phyloP scores from a whole-genome alignment of 2,797 vertebrate species.

The Chelonia mydas region DNA sequence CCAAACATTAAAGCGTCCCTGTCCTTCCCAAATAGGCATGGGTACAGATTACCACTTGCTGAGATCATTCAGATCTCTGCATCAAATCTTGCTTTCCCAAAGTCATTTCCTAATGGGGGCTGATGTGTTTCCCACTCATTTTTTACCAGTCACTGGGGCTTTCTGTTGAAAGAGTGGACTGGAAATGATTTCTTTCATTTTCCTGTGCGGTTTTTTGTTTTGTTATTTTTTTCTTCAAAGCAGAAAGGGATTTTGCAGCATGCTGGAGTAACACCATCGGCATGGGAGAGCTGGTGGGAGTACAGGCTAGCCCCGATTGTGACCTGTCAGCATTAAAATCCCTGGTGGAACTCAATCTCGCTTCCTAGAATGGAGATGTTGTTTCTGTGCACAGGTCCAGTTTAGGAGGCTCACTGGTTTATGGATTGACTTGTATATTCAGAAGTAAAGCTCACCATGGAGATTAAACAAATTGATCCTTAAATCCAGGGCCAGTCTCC shows the following conservation, averaged over 20 bases:
- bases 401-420: neutral
- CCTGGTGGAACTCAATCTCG: conserved; percentile 13
- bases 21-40: neutral
- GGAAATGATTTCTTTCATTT: conserved; percentile 18
- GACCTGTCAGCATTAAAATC: conserved; percentile 5
- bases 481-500: neutral
- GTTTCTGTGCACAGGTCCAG: neutral
- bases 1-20: conserved; percentile 32
- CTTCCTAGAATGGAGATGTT: conserved; percentile 55
- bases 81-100: fast-evolving
- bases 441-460: neutral
- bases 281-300: neutral
- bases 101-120: neutral
- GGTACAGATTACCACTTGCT: neutral
- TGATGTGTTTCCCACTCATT: neutral
- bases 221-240: conserved; percentile 53
- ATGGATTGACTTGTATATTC: neutral
- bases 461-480: neutral
- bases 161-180: neutral
- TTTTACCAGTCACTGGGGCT: neutral
- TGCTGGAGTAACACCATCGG: neutral
- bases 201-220: neutral
- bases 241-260: conserved; percentile 48
- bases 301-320: neutral
- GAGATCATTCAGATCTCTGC: neutral